Evolutionary conservation across 2,888 invertebrate genomes (phyloP), one percentile per base, ranked within the genome.

Genomic region (Mylabris sibirica): DNA sequence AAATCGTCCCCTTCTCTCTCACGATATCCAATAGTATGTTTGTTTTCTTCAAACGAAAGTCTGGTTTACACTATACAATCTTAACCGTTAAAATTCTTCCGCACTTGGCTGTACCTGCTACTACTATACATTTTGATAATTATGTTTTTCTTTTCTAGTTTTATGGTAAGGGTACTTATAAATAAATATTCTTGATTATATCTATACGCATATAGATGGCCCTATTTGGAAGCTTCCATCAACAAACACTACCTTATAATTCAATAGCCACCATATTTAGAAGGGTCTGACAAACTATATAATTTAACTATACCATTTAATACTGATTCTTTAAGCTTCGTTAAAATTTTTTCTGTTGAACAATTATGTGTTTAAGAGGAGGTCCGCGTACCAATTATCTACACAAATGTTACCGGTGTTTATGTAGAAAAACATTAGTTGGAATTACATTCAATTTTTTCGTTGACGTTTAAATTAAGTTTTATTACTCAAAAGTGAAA

Each of bases 161-260:
- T 24, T 57, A 22, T 57, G n/a, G n/a, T n/a, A 14, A 30, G 30
- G 30, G 24, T 24, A 53, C 24, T 44, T 44, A 17, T 24, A 49
- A n/a, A 49, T 49, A 20, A 26, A 57, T 57, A 57, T 26, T 57
- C 12, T 26, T 70, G 79, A 80, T 80, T 75, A 75, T 79, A 80
- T 80, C 80, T 78, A 22, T 26, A 72, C 75, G 79, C 79, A 79
- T 79, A 79, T 77, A 80, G 77, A 80, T 78, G 78, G 78, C 72
- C 76, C 67, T 69, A 75, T 77, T 76, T 76, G 69, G 24, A 26
- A 60, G 64, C 49, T n/a, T 8, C 49, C 44, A 41, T 41, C 60
- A 57, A 57, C 57, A 57, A 53, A 49, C 20, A 49, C 44, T 53
- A 57, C 57, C 57, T 57, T 57, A 57, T 57, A 57, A 57, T 57